These are phyloP conservation scores for Pseudorectes ferrugineus DNA, from an alignment of 2,113 vertebrate genomes.

Conservation along the genomic window DNA sequence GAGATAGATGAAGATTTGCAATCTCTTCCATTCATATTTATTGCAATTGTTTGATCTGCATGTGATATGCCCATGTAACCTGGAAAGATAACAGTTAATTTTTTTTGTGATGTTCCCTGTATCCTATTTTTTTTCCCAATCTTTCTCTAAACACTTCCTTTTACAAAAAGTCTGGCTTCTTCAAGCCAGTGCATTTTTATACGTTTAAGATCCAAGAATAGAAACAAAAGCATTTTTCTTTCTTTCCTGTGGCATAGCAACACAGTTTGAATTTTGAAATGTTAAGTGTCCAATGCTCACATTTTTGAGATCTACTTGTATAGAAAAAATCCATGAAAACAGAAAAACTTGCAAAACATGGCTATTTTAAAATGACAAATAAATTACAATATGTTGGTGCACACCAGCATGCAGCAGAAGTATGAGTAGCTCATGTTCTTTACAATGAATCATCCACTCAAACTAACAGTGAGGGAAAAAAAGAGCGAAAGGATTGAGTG, in stretches of 20 bases:
- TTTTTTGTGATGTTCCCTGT: neutral
- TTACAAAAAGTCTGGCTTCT: neutral
- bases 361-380: neutral
- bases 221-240: neutral
- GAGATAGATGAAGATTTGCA: neutral
- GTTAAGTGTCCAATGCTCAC: neutral
- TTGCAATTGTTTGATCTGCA: neutral
- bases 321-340: neutral
- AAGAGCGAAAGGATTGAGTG: neutral
- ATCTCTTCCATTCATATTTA: neutral
- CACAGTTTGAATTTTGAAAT: neutral
- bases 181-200: neutral
- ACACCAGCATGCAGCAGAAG: neutral
- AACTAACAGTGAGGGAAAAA: neutral
- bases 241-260: neutral
- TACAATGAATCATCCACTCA: neutral
- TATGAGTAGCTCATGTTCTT: neutral
- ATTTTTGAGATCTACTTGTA: neutral
- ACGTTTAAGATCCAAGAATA: neutral
- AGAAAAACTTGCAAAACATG: neutral
- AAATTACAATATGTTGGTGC: neutral
- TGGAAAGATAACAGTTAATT: neutral
- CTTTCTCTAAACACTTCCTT: neutral
- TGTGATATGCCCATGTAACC: neutral
- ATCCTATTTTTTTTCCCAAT: neutral